Evolutionary conservation across 2,797 vertebrate species (phyloP).

Genomic region (Selene dorsalis): DNA sequence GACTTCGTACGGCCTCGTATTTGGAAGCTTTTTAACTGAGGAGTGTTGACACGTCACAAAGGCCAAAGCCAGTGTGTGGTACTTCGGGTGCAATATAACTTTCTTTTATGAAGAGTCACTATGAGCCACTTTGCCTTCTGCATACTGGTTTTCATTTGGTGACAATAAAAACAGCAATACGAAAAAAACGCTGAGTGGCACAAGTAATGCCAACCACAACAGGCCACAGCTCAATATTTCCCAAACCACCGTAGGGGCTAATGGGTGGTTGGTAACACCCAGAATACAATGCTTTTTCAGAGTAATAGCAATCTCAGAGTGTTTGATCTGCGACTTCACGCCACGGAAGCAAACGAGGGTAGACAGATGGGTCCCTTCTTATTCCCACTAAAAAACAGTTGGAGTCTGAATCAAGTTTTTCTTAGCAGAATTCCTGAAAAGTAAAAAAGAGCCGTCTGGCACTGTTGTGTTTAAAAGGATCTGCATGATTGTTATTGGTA

Average conservation of each 20-base stretch:
- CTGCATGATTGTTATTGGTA: constrained; percentile 18
- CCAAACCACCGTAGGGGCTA: background rate
- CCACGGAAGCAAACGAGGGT: constrained; percentile 20
- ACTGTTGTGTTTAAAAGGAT: constrained; percentile 7
- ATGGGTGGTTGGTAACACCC: constrained; percentile 25
- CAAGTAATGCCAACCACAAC: constrained; percentile 21
- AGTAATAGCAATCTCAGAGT: constrained; percentile 14
- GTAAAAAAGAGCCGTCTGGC: constrained; percentile 17
- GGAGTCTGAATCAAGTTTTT: background rate
- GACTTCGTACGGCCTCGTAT: background rate
- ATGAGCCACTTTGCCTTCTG: background rate
- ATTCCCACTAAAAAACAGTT: constrained; percentile 10
- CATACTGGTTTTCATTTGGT: constrained; percentile 29
- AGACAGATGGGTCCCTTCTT: constrained; percentile 5
- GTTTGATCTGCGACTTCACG: background rate
- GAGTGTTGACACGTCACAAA: background rate
- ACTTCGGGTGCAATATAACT: constrained; percentile 1
- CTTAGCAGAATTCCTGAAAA: constrained; percentile 14
- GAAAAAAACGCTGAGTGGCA: background rate
- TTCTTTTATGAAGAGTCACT: background rate
- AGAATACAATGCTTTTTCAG: constrained; percentile 22
- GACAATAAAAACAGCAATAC: constrained; percentile 20
- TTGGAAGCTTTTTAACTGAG: background rate
- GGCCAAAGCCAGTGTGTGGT: background rate
- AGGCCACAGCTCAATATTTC: constrained; percentile 23